Base-by-base conservation (phyloP, 1,140 invertebrate genomes). In the Helicoverpa armigera region DNA sequence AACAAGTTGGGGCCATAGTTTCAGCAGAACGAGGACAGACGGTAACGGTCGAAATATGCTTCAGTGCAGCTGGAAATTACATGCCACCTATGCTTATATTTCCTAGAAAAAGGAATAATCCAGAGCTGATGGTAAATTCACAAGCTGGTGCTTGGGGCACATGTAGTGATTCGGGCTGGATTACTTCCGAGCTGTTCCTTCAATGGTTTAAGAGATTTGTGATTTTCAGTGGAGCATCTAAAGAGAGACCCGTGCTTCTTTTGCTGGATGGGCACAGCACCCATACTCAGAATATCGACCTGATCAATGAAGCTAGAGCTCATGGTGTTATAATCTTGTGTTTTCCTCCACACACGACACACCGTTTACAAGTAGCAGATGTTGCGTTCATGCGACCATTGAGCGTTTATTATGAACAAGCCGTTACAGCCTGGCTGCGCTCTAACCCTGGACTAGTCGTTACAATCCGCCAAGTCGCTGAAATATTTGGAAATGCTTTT, bases 261-360 rank as follows among this genome's bases (percentile, higher is more conserved):
- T 16, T 72, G 2, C 54, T 90, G 53, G 85, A 90, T 81, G 83
- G 86, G 12, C 82, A 89, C 58, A 43, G 69, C 14, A 83, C 82
- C 23, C 91, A 54, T 74, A 82, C 72, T 31, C 43, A 80, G 61
- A 80, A 80, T 80, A 76, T 91, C 14, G 79, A 90, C 0, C 29
- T 90, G 65, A 79, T 72, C n/a, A n/a, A 83, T 83, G 61, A 79
- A 61, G 16, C 81, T 43, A 0, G 81, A 80, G 67, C 82, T 69
- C 81, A 88, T 73, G 90, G 74, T 73, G 85, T 91, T 51, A 84
- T 88, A 53, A 86, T 94, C 23, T 58, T 92, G 73, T 94, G 88
- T 82, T 90, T 95, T 18, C 91, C 91, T 9, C 90, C 94, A 69
- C 94, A 95, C 74, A 86, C 86, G n/a, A 91, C 88, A 35, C 93